phyloP scores from a whole-genome alignment of 2,113 vertebrate genomes.

The Arvicanthis niloticus region DNA sequence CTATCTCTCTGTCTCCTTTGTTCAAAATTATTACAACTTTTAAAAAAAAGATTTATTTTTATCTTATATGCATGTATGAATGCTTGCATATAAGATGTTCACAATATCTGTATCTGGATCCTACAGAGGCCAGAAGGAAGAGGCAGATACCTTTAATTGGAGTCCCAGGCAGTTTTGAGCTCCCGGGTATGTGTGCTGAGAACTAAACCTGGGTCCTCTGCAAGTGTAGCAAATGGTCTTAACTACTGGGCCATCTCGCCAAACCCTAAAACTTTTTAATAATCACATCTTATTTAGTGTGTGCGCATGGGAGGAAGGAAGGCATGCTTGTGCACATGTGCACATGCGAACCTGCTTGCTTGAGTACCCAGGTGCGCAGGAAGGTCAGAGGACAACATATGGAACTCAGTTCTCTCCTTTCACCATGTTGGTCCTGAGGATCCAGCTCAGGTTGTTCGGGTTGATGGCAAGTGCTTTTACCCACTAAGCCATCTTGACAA shows the following conservation, averaged over 20 bases:
- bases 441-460: background rate
- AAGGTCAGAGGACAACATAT: background rate
- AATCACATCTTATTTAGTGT: background rate
- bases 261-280: background rate
- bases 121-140: background rate
- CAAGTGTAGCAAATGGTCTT: too few species aligned
- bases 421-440: too few species aligned
- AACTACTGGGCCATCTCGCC: background rate
- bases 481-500: background rate
- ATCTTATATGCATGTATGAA: background rate
- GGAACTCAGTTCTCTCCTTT: background rate
- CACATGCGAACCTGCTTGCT: background rate
- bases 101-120: background rate
- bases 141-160: background rate
- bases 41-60: background rate
- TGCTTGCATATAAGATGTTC: background rate
- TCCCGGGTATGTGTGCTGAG: too few species aligned
- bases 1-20: background rate
- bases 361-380: background rate
- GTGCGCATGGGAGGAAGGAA: background rate
- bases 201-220: background rate
- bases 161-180: background rate
- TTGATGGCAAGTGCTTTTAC: background rate
- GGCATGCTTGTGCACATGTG: background rate
- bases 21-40: background rate